Evolutionary conservation across 2,113 vertebrate genomes (phyloP), one percentile per base, ranked within the genome.

Genomic region (Psilopogon haemacephalus): DNA sequence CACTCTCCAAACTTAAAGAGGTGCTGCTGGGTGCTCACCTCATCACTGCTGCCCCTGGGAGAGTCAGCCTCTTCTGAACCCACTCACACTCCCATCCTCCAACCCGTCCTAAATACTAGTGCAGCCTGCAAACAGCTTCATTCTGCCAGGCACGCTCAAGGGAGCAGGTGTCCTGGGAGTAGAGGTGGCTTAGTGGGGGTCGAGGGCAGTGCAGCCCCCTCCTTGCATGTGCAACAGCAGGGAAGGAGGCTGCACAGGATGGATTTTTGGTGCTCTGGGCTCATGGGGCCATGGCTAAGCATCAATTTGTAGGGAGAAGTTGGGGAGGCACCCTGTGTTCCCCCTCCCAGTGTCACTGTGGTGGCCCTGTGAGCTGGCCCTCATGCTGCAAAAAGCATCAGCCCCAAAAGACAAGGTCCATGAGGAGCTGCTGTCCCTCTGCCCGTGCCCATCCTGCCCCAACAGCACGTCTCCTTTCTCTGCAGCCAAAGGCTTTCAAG

Each of bases 401-500:
- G 38, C 33, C 35, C 83, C 2, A 1, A 56, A 78, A 83, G n/a
- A 37, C n/a, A 72, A 68, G 9, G 67, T 59, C 70, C 1, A 0
- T 26, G 46, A 19, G 69, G 67, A 81, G 56, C 62, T 81, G 70
- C 78, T 1, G 2, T 54, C 74, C 48, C 84, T 84, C 83, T 78
- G 71, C 42, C 71, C 2, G 2, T 67, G 80, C 73, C 62, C 73
- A 60, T 84, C 62, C 33, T 1, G 2, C 54, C 73, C 60, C 0
- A 1, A 62, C 6, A 5, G 58, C 58, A 77, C 0, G 0, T 86
- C 73, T 92, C 73, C 80, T 72, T 93, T 94, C 84, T 90, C 93
- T 96, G 95, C 91, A 96, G 95, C 93, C 89, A 92, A 81, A 93
- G 93, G 95, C 95, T 94, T 95, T 96, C 95, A 96, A 95, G 95